phyloP scores from a whole-genome alignment of 2,888 invertebrate species.

The Caenorhabditis auriculariae region DNA sequence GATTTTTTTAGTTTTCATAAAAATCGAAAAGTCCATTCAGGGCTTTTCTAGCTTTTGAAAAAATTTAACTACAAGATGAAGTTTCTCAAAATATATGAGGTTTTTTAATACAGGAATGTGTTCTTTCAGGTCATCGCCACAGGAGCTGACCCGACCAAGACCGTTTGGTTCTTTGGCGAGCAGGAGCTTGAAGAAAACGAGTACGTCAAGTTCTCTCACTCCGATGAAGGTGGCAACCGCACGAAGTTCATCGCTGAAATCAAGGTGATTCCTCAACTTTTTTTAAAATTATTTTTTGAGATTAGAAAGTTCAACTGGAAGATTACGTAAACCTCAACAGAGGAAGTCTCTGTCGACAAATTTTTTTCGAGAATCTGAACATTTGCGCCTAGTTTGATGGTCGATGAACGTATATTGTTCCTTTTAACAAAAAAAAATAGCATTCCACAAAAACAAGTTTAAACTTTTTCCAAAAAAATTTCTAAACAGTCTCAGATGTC shows the following conservation, averaged over 20 bases:
- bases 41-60: too few relatives aligned
- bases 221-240: conserved; percentile 59
- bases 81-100: too few relatives aligned
- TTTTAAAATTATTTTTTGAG: conserved; percentile 3
- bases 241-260: conserved; percentile 56
- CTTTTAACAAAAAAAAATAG: background rate
- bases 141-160: conserved; percentile 55
- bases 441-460: background rate
- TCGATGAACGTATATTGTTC: background rate
- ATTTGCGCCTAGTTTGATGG: too few relatives aligned
- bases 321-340: background rate
- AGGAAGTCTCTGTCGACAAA: background rate
- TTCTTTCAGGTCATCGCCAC: conserved; percentile 44
- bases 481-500: too few relatives aligned
- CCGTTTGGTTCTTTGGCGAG: conserved; percentile 58
- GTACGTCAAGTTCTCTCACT: conserved; percentile 50
- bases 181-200: conserved; percentile 55
- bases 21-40: too few relatives aligned
- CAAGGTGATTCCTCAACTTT: conserved; percentile 36
- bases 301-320: background rate
- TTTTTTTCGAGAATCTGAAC: background rate
- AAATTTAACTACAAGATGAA: too few relatives aligned
- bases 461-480: too few relatives aligned
- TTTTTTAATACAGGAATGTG: too few relatives aligned
- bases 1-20: too few relatives aligned